Evolutionary conservation across 1,140 invertebrate species (phyloP).

Genomic region (Drosophila sproati): DNA sequence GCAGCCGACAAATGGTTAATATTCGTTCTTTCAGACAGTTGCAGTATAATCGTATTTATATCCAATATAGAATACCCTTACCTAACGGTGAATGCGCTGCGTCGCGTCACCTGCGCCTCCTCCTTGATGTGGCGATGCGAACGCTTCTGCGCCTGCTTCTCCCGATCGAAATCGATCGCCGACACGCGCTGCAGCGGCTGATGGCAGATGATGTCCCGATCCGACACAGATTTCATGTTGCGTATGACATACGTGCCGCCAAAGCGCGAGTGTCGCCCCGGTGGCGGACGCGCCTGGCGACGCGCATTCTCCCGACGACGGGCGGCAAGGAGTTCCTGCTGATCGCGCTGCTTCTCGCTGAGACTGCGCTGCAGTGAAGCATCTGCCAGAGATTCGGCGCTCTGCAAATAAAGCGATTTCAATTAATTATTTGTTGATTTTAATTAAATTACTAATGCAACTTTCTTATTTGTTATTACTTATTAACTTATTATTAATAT

Average conservation of each 20-base stretch:
- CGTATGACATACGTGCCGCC: conserved; percentile 96
- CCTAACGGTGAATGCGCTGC: conserved; percentile 92
- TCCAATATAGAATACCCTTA: conserved; percentile 34
- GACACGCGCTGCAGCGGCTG: conserved; percentile 92
- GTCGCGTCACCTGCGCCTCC: conserved; percentile 86
- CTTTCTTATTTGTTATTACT: too few species aligned
- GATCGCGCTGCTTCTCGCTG: conserved; percentile 92
- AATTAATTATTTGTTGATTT: too few species aligned
- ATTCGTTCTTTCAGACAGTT: not conserved
- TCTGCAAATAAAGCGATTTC: conserved; percentile 78
- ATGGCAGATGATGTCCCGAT: conserved; percentile 95
- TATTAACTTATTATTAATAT: too few species aligned
- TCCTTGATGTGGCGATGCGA: conserved; percentile 86
- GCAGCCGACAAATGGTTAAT: conserved; percentile 64
- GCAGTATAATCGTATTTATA: not conserved
- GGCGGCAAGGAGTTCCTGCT: conserved; percentile 90
- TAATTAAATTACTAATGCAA: too few species aligned
- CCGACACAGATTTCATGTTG: conserved; percentile 97
- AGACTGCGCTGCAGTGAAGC: conserved; percentile 91
- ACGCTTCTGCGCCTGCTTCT: conserved; percentile 87
- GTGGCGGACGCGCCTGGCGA: conserved; percentile 60
- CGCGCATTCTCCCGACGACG: conserved; percentile 87
- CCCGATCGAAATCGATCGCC: conserved; percentile 90
- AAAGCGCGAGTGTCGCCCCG: conserved; percentile 93
- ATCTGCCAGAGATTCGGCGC: conserved; percentile 91